phyloP scores from a whole-genome alignment of 2,888 invertebrate species.

The Plebejus melissa region DNA sequence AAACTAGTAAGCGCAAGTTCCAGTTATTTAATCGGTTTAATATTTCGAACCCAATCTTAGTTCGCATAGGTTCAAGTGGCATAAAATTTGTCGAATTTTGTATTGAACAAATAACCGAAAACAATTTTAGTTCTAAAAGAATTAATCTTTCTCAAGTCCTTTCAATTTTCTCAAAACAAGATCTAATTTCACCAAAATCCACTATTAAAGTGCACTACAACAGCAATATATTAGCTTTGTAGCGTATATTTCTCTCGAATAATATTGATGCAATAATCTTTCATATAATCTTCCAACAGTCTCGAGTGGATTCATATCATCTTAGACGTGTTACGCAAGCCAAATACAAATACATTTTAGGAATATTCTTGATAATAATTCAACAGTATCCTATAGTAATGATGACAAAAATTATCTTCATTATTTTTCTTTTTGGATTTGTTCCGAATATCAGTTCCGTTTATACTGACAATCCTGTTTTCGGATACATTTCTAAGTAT shows the following conservation, averaged over 20 bases:
- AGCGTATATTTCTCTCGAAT: not conserved
- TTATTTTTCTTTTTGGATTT: not conserved
- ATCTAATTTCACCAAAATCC: not conserved
- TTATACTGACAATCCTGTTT: slow-evolving; percentile 37
- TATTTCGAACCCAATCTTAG: no score
- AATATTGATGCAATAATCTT: slow-evolving; percentile 27
- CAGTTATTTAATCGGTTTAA: no score
- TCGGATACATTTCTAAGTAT: slow-evolving; percentile 46
- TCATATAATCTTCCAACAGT: slow-evolving; percentile 19
- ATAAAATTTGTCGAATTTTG: no score
- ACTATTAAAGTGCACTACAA: not conserved
- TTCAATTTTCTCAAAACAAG: not conserved
- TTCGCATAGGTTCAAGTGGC: no score
- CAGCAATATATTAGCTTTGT: slow-evolving; percentile 4
- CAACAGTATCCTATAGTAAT: not conserved
- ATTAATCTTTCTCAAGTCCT: not conserved
- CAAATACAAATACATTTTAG: slow-evolving; percentile 6
- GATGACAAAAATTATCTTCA: not conserved
- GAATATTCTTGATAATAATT: not conserved
- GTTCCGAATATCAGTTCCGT: not conserved
- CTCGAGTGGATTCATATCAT: slow-evolving; percentile 26
- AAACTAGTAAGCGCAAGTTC: no score
- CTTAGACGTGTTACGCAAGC: slow-evolving; percentile 14
- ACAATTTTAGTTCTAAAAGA: no score
- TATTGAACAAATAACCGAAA: no score